Percentiles rank a stretch among this genome's conserved stretches.
phyloP scores from a whole-genome alignment of 2,113 vertebrate genomes.

The Scomber scombrus region DNA sequence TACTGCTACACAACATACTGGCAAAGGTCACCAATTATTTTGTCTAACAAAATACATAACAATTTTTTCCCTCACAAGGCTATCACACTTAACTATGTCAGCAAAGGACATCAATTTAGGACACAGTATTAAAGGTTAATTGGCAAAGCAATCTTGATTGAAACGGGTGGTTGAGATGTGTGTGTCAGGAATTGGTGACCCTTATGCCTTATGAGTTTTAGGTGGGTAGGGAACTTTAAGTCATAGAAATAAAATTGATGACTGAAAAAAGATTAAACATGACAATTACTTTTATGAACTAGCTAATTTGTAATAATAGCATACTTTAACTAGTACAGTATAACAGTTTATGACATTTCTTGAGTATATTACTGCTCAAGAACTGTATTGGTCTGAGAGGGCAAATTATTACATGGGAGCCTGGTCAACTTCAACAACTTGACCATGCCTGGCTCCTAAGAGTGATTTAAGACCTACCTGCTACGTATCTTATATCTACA shows the following conservation, averaged over 20 bases:
- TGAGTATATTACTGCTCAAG: conserved; percentile 6
- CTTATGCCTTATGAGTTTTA: not conserved
- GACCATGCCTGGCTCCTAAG: not conserved
- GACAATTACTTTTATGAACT: not conserved
- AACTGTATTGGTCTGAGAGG: not conserved
- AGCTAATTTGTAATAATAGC: not conserved
- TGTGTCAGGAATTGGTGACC: not conserved
- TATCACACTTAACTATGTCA: conserved; percentile 3
- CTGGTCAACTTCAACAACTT: not conserved
- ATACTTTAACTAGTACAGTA: not conserved
- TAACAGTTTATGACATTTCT: not conserved
- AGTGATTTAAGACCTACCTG: conserved; percentile 11
- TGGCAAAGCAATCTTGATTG: not conserved
- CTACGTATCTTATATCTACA: not conserved
- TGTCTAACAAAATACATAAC: conserved; percentile 21
- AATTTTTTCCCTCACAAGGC: conserved; percentile 19
- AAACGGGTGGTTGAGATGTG: not conserved
- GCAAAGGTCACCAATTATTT: conserved; percentile 58
- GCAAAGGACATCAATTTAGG: conserved; percentile 27
- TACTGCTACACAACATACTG: conserved; percentile 14
- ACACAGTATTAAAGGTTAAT: conserved; percentile 24
- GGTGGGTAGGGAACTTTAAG: not conserved
- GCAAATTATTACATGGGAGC: not conserved
- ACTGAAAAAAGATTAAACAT: not conserved
- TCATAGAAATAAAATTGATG: not conserved